Percentiles rank a stretch among this genome's conserved stretches.
These are phyloP conservation scores for Xestia rhomboidea DNA, from an alignment of 2,888 invertebrate genomes.

Conservation along the genomic window DNA sequence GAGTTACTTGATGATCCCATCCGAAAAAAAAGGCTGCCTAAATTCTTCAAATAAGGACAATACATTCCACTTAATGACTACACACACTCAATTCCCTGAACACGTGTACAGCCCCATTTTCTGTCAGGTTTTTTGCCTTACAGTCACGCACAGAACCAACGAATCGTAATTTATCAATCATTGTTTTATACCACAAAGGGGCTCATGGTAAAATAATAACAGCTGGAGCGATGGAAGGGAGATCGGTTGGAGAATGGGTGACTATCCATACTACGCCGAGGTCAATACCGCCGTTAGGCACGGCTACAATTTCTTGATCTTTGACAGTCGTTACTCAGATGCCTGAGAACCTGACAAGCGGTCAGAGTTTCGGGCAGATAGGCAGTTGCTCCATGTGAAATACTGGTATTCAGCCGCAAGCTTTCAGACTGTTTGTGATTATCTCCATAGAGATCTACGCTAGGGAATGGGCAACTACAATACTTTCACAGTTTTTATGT, in stretches of 20 bases:
- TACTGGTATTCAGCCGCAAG: neutral
- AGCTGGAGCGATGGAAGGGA: neutral
- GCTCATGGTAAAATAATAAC: neutral
- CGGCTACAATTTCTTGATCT: neutral
- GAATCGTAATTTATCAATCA: neutral
- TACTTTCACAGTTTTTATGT: no score
- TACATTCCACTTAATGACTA: constrained; percentile 4
- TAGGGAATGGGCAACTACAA: no score
- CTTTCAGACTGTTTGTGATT: no score
- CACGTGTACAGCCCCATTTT: neutral
- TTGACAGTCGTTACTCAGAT: no score
- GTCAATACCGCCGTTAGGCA: neutral
- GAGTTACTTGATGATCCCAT: no score
- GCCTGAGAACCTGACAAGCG: no score
- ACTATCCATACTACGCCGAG: neutral
- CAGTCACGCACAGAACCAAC: neutral
- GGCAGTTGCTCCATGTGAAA: neutral
- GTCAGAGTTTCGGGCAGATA: neutral
- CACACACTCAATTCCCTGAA: neutral
- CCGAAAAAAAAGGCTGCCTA: no score
- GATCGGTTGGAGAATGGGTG: neutral
- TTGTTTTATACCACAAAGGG: neutral
- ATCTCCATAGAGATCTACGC: no score
- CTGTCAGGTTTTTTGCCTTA: neutral
- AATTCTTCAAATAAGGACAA: neutral